A percentile compares a stretch with the other conserved stretches of the same genome.
Evolutionary conservation across 2,797 vertebrate species (phyloP).

Genomic region (Mionectes olivaceus): DNA sequence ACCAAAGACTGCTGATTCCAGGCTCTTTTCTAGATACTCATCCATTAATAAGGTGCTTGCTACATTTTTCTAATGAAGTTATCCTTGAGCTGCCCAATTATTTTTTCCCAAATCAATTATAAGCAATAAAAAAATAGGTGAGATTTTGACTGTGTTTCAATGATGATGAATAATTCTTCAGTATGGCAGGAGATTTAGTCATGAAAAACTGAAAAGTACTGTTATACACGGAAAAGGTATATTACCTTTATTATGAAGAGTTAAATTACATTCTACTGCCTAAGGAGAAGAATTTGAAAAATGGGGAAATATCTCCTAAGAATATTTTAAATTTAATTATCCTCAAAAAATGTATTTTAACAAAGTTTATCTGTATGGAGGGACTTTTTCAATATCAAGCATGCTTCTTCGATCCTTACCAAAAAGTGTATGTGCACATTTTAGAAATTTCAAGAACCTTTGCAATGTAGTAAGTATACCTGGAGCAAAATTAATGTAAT

Average conservation of each 20-base stretch:
- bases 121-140: background rate
- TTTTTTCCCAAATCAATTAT: background rate
- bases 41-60: background rate
- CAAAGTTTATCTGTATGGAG: background rate
- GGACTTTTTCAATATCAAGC: background rate
- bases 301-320: background rate
- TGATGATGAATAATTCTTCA: background rate
- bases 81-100: background rate
- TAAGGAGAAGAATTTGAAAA: background rate
- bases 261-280: background rate
- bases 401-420: background rate
- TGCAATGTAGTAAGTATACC: background rate
- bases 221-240: background rate
- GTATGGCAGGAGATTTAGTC: background rate
- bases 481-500: background rate
- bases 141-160: background rate
- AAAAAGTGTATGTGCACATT: background rate
- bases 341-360: background rate
- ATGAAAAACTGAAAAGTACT: background rate
- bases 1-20: background rate
- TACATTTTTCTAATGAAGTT: background rate
- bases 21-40: background rate
- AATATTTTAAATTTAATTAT: background rate
- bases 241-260: background rate
- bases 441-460: background rate